Base-by-base conservation (phyloP, 2,113 vertebrate species). In the Nansenia antarctica region DNA sequence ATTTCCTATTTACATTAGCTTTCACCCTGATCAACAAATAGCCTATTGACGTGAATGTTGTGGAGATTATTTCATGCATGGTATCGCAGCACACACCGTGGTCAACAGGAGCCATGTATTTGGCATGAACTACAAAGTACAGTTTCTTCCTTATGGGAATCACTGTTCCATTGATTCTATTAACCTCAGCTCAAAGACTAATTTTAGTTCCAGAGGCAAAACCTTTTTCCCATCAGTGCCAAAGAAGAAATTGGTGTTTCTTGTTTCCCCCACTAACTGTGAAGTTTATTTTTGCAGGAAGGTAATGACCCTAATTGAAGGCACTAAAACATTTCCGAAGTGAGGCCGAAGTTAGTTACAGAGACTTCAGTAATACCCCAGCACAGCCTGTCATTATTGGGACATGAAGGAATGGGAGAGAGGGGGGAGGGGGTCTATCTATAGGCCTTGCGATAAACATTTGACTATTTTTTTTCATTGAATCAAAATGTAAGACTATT, bases 291-390 rank as follows among this genome's bases (percentile, higher is more conserved):
- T 89, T 80, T 81, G 65, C 72, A 77, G 65, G 62, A 26, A 69
- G 47, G 53, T 86, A 90, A 89, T 85, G 69, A 80, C 68, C 49
- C 37, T 81, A 82, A 89, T 88, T 85, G 67, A 82, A 81, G 69
- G 71, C 64, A 72, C 71, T 85, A 67, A 83, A 83, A 81, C 68
- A 65, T 86, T 87, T 87, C 75, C 31, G 14, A 70, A 85, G 72
- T 53, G 29, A 32, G 35, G 34, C 65, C 45, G 37, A 34, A 74
- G 63, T 78, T 53, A 53, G 55, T 81, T 70, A 80, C 78, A 73
- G 45, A 78, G 67, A 75, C 54, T 39, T n/a, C 57, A 18, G 54
- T 52, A 61, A 63, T 66, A 58, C 67, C 57, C 69, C 60, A 59
- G 55, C 65, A 74, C 59, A 67, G 60, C 59, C 60, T 45, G 20